phyloP scores from a whole-genome alignment of 2,888 invertebrate genomes.

The Tetrapedia diversipes region DNA sequence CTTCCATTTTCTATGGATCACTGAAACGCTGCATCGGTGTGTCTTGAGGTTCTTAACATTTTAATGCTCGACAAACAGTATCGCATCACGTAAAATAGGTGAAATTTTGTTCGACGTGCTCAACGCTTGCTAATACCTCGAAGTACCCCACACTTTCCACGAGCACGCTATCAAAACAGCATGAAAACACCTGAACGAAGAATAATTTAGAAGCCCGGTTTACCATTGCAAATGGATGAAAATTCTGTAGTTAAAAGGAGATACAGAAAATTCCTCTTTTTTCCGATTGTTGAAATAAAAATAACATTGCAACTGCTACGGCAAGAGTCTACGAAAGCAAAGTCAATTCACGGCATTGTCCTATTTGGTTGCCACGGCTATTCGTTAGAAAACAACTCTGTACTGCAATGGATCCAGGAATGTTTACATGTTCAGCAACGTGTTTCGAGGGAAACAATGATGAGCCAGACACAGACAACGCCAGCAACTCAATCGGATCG shows the following conservation, averaged over 20 bases:
- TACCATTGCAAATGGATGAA: no score
- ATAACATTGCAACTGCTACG: no score
- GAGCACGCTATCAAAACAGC: constrained; percentile 5
- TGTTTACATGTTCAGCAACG: constrained; percentile 46
- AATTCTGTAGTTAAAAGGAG: no score
- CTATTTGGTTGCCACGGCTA: constrained; percentile 14
- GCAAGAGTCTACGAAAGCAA: no score
- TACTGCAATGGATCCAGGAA: background rate
- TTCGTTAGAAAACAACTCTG: constrained; percentile 28
- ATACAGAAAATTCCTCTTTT: no score
- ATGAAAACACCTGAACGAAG: constrained; percentile 24
- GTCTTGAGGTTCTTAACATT: no score
- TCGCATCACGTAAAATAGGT: background rate
- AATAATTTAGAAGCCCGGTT: background rate
- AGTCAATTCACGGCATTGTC: no score
- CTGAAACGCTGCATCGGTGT: background rate
- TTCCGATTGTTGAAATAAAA: no score
- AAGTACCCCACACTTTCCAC: background rate
- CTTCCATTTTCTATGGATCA: background rate
- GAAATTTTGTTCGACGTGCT: background rate
- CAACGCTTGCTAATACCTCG: constrained; percentile 30
- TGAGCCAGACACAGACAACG: constrained; percentile 11
- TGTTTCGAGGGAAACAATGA: constrained; percentile 40
- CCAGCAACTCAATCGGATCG: constrained; percentile 39
- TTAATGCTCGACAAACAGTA: background rate